Base-by-base conservation (phyloP, 2,797 vertebrate genomes). In the Gallinago stenura region DNA sequence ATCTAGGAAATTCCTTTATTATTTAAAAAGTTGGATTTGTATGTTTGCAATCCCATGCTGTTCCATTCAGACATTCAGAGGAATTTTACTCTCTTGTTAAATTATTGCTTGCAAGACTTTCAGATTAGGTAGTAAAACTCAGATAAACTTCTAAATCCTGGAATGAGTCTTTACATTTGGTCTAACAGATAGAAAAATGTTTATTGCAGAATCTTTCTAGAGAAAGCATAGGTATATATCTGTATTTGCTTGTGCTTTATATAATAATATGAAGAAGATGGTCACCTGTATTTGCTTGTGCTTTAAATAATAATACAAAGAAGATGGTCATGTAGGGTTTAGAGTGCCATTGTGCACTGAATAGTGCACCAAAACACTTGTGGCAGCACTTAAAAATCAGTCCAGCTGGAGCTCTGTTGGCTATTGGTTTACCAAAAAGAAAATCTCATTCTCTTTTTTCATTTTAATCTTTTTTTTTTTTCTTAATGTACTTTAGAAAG, bases 401-500 rank as follows among this genome's bases (percentile, higher is more conserved):
- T 65, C 13, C 28, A 57, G 17, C 13, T 30, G 33, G 22, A 83
- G 7, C 6, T 8, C 48, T 31, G 7, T 18, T 66, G 50, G 9
- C 2, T 64, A 3, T 22, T 0, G 0, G 10, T 57, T 64, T 86
- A 18, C 4, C 4, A 28, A 41, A 50, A 64, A 72, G 15, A 53
- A 15, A n/a, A 10, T 12, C 7, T 35, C 1, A 2, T 2, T 1
- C 11, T 3, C 0, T 3, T 46, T 45, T 7, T 51, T 30, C 15
- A 28, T 5, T 26, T 3, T n/a, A 20, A 20, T 9, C 6, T 14
- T 28, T 24, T 12, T 28, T 24, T 12, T 28, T 26, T 22, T 4
- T 5, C 11, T 15, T 88, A 17, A 31, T 21, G 20, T 45, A 7
- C 15, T 82, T 79, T 51, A 65, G 46, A n/a, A 88, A 87, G 54